A percentile compares a stretch with the other conserved stretches of the same genome.
Evolutionary conservation across 1,140 invertebrate species (phyloP).

Genomic region (Drosophila yakuba): DNA sequence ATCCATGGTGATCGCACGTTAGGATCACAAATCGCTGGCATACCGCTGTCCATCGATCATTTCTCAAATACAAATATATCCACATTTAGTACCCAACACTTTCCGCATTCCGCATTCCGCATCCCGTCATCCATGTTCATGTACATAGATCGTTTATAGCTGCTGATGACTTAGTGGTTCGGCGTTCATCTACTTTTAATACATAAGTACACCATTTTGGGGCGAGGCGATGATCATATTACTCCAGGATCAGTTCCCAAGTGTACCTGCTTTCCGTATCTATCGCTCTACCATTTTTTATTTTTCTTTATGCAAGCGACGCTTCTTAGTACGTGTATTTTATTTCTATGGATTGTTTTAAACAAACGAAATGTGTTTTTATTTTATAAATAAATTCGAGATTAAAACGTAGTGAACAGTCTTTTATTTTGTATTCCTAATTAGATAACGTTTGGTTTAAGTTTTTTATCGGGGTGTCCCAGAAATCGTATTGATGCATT

Average conservation of each 20-base stretch:
- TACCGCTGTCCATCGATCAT: constrained; percentile 1
- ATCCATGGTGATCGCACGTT: constrained; percentile 51
- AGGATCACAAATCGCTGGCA: constrained; percentile 30
- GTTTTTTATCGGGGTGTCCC: not conserved
- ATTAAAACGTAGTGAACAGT: constrained; percentile 36
- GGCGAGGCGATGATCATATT: not conserved
- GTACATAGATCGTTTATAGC: constrained; percentile 33
- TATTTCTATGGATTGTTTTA: constrained; percentile 72
- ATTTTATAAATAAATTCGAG: constrained; percentile 82
- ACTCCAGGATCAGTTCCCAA: not conserved
- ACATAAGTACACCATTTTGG: constrained; percentile 5
- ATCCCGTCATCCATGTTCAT: constrained; percentile 22
- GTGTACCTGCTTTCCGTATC: constrained; percentile 8
- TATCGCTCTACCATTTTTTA: constrained; percentile 39
- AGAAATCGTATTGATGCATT: too few relatives aligned
- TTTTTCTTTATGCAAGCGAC: constrained; percentile 59
- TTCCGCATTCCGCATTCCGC: not conserved
- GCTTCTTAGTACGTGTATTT: constrained; percentile 57
- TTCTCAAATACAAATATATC: constrained; percentile 1
- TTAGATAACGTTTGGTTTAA: too few relatives aligned
- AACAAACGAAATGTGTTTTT: constrained; percentile 78
- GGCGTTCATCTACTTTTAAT: constrained; percentile 16
- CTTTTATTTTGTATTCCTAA: not conserved
- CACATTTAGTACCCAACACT: not conserved
- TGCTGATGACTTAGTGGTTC: constrained; percentile 1